Conservation (phyloP, 2,797 vertebrate species). For the Sylvilagus floridanus region DNA sequence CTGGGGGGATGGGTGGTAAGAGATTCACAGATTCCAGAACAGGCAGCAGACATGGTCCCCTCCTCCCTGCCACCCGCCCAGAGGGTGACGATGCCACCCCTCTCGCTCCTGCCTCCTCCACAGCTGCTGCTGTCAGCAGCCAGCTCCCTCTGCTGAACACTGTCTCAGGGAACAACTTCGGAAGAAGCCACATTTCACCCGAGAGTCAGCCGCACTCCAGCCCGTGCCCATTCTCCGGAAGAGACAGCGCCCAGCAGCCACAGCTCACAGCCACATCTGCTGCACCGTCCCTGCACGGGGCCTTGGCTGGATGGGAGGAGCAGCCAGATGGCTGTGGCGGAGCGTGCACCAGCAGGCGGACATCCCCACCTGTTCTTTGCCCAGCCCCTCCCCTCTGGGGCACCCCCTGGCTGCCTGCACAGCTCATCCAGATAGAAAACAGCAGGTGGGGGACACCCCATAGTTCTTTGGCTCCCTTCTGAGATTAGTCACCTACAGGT, state of each 20-base stretch:
- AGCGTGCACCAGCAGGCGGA: too few species aligned
- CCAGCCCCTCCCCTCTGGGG: neutral
- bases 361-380: neutral
- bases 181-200: neutral
- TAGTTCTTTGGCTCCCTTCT: neutral
- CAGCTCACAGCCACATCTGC: neutral
- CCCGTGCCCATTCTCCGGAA: neutral
- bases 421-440: neutral
- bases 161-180: slow-evolving; percentile 59
- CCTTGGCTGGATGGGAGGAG: too few species aligned
- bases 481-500: neutral
- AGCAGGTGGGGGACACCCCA: neutral
- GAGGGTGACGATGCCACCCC: slow-evolving; percentile 59
- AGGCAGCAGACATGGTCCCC: neutral
- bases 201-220: neutral
- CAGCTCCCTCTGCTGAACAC: slow-evolving; percentile 35
- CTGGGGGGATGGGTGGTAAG: neutral
- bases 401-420: neutral
- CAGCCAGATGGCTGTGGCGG: too few species aligned
- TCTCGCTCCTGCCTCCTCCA: slow-evolving; percentile 49
- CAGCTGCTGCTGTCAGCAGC: slow-evolving; percentile 68
- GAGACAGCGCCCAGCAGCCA: neutral
- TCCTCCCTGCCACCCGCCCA: neutral
- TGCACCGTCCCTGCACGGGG: too few species aligned
- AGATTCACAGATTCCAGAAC: slow-evolving; percentile 45